A percentile compares a stretch with the other conserved stretches of the same genome.
Conservation (phyloP, 2,797 vertebrate genomes). For the Enteromius unitaeniatus region DNA sequence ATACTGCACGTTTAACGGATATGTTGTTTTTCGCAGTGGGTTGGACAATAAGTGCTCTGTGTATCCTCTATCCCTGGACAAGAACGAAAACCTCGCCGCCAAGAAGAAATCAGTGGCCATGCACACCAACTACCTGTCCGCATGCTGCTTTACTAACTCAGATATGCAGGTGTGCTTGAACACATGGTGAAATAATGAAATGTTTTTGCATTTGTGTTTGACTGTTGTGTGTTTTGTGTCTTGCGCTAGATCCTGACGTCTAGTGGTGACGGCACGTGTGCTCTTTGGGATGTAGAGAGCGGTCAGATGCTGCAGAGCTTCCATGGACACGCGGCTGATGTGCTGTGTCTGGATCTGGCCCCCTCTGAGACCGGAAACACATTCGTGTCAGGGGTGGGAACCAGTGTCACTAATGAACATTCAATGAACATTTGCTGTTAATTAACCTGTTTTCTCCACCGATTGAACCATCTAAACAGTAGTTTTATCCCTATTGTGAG, state of each 20-base stretch:
- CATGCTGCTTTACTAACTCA: conserved; percentile 99
- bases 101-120: conserved; percentile 99
- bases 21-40: conserved; percentile 77
- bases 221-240: not conserved
- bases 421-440: not conserved
- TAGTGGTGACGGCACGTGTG: conserved; percentile 96
- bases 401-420: not conserved
- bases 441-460: not conserved
- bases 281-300: conserved; percentile 98
- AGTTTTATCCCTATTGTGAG: not conserved
- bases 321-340: conserved; percentile 98
- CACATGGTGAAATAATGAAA: no score
- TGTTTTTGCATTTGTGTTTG: not conserved
- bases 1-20: not conserved
- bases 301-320: conserved; percentile 99
- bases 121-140: conserved; percentile 99
- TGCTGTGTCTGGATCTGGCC: conserved; percentile 94
- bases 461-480: not conserved
- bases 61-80: conserved; percentile 97
- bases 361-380: conserved; percentile 98
- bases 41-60: conserved; percentile 99
- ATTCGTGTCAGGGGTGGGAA: conserved; percentile 95
- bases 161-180: conserved; percentile 93
- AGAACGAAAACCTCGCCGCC: conserved; percentile 97
- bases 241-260: conserved; percentile 91